These are phyloP conservation scores for Microhierax caerulescens DNA, from an alignment of 2,797 vertebrate species.

Conservation along the genomic window DNA sequence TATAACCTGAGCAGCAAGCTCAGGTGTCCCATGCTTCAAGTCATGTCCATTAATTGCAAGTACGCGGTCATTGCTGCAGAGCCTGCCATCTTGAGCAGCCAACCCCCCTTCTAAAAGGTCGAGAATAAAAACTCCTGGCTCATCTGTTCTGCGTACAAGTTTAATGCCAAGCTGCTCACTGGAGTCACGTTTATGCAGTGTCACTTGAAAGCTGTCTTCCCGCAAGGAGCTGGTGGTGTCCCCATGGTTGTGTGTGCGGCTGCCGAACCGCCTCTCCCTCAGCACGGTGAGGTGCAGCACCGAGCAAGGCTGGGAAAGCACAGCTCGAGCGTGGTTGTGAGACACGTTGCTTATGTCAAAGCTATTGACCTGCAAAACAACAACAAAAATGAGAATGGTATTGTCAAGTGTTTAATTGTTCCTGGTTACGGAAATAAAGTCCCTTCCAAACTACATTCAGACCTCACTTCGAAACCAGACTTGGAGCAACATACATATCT, in stretches of 20 bases:
- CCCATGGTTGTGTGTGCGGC: slow-evolving; percentile 62
- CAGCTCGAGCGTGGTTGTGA: slow-evolving; percentile 90
- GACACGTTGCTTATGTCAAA: slow-evolving; percentile 96
- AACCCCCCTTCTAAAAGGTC: slow-evolving; percentile 94
- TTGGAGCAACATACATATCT: background rate
- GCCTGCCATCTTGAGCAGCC: slow-evolving; percentile 91
- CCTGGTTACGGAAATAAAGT: background rate
- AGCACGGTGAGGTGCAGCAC: slow-evolving; percentile 92
- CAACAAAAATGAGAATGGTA: accelerated
- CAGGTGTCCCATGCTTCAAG: slow-evolving; percentile 92
- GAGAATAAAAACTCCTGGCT: slow-evolving; percentile 93
- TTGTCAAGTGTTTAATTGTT: accelerated
- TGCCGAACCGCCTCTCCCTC: slow-evolving; percentile 89
- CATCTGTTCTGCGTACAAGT: slow-evolving; percentile 92
- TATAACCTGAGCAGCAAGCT: slow-evolving; percentile 97
- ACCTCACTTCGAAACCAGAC: background rate
- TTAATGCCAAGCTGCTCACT: slow-evolving; percentile 97
- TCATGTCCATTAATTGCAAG: slow-evolving; percentile 95
- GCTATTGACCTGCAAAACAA: slow-evolving; percentile 86
- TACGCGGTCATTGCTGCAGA: slow-evolving; percentile 92
- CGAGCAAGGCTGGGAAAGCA: slow-evolving; percentile 90
- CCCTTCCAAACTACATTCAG: background rate
- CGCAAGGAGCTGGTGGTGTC: slow-evolving; percentile 66
- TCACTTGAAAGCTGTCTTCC: slow-evolving; percentile 88
- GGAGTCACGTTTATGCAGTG: slow-evolving; percentile 90